Conservation (phyloP, 2,113 vertebrate genomes). For the Cochlearius cochlearius region DNA sequence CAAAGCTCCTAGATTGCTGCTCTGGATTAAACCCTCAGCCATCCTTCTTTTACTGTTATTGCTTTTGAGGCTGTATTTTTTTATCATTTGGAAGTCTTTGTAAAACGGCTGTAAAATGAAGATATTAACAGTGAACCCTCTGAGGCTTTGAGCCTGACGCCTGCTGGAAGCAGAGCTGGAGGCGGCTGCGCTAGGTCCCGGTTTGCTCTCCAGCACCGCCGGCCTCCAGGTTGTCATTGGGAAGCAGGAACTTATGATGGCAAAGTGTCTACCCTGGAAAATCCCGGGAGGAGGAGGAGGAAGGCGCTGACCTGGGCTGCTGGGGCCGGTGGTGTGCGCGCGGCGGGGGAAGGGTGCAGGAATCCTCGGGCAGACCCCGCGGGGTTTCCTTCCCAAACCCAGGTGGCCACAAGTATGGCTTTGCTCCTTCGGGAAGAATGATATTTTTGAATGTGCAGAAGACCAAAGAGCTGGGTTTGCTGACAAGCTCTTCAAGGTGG, state of each 20-base stretch:
- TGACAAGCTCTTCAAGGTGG: slow-evolving; percentile 51
- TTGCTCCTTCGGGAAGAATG: slow-evolving; percentile 53
- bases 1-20: neutral
- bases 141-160: neutral
- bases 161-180: neutral
- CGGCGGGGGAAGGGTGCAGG: rapidly evolving
- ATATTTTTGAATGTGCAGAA: slow-evolving; percentile 53
- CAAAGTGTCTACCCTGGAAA: neutral
- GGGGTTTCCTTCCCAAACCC: neutral
- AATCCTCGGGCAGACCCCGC: rapidly evolving
- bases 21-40: neutral
- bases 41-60: neutral
- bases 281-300: too few relatives aligned
- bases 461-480: slow-evolving; percentile 62
- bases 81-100: neutral
- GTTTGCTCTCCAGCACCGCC: neutral
- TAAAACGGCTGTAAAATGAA: neutral
- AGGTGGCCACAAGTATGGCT: neutral
- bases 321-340: rapidly evolving
- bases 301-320: neutral
- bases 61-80: neutral
- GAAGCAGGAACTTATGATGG: neutral
- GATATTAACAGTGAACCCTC: too few relatives aligned
- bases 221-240: neutral
- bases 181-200: rapidly evolving